These are phyloP conservation scores for Coptodon rendalli DNA, from an alignment of 2,113 vertebrate genomes.

Conservation along the genomic window DNA sequence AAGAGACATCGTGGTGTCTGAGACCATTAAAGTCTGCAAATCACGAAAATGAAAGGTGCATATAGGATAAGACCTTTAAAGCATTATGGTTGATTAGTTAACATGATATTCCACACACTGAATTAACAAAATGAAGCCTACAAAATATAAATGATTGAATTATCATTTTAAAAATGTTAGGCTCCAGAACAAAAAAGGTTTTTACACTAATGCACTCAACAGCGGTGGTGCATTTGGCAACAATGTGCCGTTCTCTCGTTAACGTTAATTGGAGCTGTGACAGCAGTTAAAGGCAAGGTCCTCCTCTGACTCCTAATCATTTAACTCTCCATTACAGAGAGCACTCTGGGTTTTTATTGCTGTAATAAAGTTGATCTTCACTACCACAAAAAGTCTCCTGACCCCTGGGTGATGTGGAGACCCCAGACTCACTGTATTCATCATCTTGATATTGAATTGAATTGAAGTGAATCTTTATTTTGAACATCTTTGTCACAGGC, in stretches of 20 bases:
- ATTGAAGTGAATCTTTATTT: neutral
- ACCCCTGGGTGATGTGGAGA: conserved; percentile 20
- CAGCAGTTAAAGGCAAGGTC: conserved; percentile 69
- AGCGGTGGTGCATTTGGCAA: conserved; percentile 11
- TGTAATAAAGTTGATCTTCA: conserved; percentile 75
- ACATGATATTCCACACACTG: neutral
- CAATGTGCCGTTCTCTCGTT: conserved; percentile 50
- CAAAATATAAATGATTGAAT: neutral
- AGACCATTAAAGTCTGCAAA: neutral
- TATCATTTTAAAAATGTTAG: neutral
- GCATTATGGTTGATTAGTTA: neutral
- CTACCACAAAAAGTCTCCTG: conserved; percentile 67
- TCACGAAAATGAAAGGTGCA: neutral
- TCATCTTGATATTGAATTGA: conserved; percentile 15
- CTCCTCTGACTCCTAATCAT: conserved; percentile 67
- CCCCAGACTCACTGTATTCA: conserved; percentile 35
- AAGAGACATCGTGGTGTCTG: neutral
- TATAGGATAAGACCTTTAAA: neutral
- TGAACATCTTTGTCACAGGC: neutral
- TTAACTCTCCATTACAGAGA: conserved; percentile 78
- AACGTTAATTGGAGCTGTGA: conserved; percentile 69
- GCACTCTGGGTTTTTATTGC: conserved; percentile 72
- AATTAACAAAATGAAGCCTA: conserved; percentile 1
- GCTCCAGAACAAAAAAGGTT: conserved; percentile 7
- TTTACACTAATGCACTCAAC: conserved; percentile 12